Base-by-base conservation (phyloP, 2,113 vertebrate genomes). In the Channa argus region DNA sequence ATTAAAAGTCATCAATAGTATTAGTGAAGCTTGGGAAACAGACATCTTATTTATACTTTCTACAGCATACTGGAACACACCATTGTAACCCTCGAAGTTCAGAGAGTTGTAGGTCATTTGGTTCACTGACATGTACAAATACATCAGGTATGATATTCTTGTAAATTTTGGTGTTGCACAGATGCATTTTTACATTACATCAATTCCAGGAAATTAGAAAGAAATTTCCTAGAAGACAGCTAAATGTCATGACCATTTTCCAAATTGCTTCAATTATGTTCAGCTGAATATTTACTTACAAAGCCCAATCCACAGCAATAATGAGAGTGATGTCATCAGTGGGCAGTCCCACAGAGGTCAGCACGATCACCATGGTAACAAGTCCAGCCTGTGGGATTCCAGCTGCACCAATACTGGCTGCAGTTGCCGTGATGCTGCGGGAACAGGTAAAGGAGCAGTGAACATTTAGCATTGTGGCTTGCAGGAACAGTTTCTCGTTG, bases 341-440 rank as follows among this genome's bases (percentile, higher is more conserved):
- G 11, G 98, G 98, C 79, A 99, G 93, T 14, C 98, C 98, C 58
- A 99, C 98, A 0, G 98, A 99, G 55, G 98, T 99, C 74, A 99
- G 91, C 61, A 99, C 98, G 0, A 99, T 99, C 90, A 98, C 98
- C 98, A 99, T 99, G 64, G 98, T 99, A 80, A 99, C 96, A 0
- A 99, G 95, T 37, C 98, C 98, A 1, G 98, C 97, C 79, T 99
- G 98, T 0, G 98, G 98, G 85, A 99, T 99, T 13, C 98, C 98
- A 0, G 98, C 97, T 12, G 98, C 98, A 52, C 98, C 98, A 3
- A 99, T 99, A 82, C 98, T 99, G 86, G 98, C 98, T 1, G 98
- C 98, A 0, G 98, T 99, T 13, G 98, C 98, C 2, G 98, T 99
- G 88, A 99, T 99, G 80, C 98, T 99, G 88, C 0, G 1, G 58